These are phyloP conservation scores for Protodeltote pygarga DNA, from an alignment of 2,888 invertebrate species.

Conservation along the genomic window DNA sequence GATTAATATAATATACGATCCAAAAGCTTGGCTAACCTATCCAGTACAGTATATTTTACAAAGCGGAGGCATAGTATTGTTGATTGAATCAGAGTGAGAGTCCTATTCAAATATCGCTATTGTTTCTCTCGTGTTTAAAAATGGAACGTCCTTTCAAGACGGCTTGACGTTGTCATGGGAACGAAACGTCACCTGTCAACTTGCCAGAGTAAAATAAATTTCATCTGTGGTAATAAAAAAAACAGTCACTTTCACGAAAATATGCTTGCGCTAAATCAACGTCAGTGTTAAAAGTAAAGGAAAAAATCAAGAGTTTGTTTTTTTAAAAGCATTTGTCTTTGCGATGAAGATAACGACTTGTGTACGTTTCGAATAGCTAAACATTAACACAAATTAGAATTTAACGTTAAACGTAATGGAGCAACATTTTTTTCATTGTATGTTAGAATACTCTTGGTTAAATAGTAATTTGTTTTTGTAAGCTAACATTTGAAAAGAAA, in stretches of 20 bases:
- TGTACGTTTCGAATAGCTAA: conserved; percentile 30
- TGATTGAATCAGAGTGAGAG: conserved; percentile 73
- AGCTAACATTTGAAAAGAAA: conserved; percentile 27
- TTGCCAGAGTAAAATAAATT: conserved; percentile 52
- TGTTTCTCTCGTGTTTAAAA: conserved; percentile 74
- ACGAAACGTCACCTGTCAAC: conserved; percentile 60
- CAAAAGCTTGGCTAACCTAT: conserved; percentile 22
- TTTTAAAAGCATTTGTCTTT: conserved; percentile 36
- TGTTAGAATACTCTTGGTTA: conserved; percentile 25
- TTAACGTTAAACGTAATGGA: conserved; percentile 41
- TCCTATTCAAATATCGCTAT: conserved; percentile 75
- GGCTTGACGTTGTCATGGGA: conserved; percentile 60
- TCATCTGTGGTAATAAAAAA: conserved; percentile 22
- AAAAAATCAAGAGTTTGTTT: conserved; percentile 18
- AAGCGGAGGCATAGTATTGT: conserved; percentile 66
- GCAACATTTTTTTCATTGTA: conserved; percentile 29
- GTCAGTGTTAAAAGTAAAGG: conserved; percentile 26
- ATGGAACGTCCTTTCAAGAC: conserved; percentile 68
- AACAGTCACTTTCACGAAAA: conserved; percentile 26
- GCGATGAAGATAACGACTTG: conserved; percentile 31
- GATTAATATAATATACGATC: background rate
- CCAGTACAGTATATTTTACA: conserved; percentile 49
- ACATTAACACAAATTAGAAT: conserved; percentile 46
- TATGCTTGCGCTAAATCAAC: conserved; percentile 28
- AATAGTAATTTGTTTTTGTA: conserved; percentile 43